Evolutionary conservation across 1,140 invertebrate genomes (phyloP), one percentile per base, ranked within the genome.

Genomic region (Temnothorax nylanderi): DNA sequence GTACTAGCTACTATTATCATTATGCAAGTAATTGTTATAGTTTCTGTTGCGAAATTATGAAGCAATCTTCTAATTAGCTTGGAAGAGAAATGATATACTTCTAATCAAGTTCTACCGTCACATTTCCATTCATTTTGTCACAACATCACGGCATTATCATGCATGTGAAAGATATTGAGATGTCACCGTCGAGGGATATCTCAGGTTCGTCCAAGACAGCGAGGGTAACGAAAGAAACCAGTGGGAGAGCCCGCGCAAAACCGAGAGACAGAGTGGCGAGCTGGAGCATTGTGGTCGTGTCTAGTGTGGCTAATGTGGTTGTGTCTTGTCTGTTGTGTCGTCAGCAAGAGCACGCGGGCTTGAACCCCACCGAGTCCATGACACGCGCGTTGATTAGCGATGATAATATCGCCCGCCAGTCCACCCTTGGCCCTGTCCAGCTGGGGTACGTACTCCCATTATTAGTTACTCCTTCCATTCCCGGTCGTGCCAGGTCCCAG

Each of bases 331-430:
- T 95, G 94, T 96, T 96, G 95, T 96, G 95, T 96, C 94, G 96
- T 96, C 96, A 98, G 97, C 98, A 98, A 97, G 98, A 98, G 96
- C 94, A 95, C 95, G 98, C 98, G 96, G 98, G 97, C 96, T 96
- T 97, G 94, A 98, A 97, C 96, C 97, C 97, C 96, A 98, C 98
- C 95, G 98, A 98, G 96, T 98, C 98, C 95, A 98, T 98, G 98
- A 98, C 98, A 95, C 97, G 98, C 94, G 98, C 98, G 95, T 97
- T 98, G 96, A 98, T 98, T 96, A 98, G 97, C 96, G 98, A 98
- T 95, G 98, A 98, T 96, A 97, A 97, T 95, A 97, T 98, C 95
- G 97, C 96, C 94, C 97, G 97, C 96, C 97, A 97, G 96, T 96
- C 96, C 93, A 96, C 96, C 93, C 95, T 97, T 95, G 98, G 98